phyloP scores from a whole-genome alignment of 2,888 invertebrate species.

The Hemicrepidius hirtus region DNA sequence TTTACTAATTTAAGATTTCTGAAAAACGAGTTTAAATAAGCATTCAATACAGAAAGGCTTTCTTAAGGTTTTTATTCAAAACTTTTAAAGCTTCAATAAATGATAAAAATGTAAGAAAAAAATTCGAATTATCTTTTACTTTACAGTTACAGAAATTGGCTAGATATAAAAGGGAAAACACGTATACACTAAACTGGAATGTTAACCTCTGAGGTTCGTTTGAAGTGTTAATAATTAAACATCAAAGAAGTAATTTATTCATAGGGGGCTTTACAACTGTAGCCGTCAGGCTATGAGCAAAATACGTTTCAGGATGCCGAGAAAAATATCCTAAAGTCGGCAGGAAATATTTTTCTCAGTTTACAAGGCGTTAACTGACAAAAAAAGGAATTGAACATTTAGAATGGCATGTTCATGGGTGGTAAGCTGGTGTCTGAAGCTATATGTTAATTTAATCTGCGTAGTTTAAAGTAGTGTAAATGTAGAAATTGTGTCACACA shows the following conservation, averaged over 20 bases:
- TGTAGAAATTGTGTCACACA: neutral
- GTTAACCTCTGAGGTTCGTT: constrained; percentile 24
- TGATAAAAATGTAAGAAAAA: no score
- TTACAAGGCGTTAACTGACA: neutral
- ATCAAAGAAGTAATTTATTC: constrained; percentile 22
- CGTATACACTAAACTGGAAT: neutral
- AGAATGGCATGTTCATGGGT: neutral
- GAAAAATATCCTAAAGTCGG: neutral
- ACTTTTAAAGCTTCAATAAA: no score
- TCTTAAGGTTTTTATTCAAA: no score
- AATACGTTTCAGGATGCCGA: neutral
- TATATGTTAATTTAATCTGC: neutral
- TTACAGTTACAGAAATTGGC: no score
- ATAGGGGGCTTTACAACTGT: constrained; percentile 2
- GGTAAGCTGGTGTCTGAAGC: neutral
- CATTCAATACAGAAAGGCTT: no score
- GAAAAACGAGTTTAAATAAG: no score
- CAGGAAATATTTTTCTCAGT: neutral
- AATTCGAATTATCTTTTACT: no score
- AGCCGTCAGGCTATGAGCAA: neutral
- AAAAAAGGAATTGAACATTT: neutral
- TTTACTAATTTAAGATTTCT: no score
- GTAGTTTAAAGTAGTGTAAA: neutral
- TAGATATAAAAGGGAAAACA: neutral
- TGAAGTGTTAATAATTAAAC: constrained; percentile 25